These are phyloP conservation scores for Muricea muricata DNA, from an alignment of 92 coral and sea anemone species.

Conservation along the genomic window DNA sequence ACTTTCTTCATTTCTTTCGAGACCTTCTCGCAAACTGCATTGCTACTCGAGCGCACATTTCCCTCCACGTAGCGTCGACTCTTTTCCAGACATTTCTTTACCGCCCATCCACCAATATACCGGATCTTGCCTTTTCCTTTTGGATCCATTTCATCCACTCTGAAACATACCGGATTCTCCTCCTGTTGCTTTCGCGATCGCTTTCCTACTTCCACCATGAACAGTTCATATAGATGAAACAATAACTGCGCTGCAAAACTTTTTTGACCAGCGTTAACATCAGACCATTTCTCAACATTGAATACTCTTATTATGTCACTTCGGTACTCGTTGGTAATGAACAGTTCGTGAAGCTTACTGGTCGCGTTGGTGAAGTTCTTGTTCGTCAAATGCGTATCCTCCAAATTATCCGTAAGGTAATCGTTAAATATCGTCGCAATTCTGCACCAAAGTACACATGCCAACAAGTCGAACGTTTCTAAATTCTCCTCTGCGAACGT, in stretches of 20 bases:
- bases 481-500: background rate
- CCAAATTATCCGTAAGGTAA: too few relatives aligned
- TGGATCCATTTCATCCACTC: conserved; percentile 33
- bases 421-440: too few relatives aligned
- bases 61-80: background rate
- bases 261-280: background rate
- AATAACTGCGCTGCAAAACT: background rate
- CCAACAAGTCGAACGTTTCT: background rate
- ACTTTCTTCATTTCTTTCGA: background rate
- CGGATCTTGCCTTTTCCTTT: conserved; percentile 61
- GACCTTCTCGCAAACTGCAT: background rate
- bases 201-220: background rate
- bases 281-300: background rate
- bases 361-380: background rate
- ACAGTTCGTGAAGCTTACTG: background rate
- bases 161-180: background rate
- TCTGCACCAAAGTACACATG: too few relatives aligned
- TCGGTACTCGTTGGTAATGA: background rate
- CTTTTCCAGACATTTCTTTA: background rate
- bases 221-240: background rate
- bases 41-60: conserved; percentile 3
- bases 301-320: background rate
- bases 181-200: background rate
- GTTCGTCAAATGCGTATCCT: background rate
- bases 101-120: conserved; percentile 72